Base-by-base conservation (phyloP, 2,888 invertebrate species). In the Scaptomyza cyrtandrae region DNA sequence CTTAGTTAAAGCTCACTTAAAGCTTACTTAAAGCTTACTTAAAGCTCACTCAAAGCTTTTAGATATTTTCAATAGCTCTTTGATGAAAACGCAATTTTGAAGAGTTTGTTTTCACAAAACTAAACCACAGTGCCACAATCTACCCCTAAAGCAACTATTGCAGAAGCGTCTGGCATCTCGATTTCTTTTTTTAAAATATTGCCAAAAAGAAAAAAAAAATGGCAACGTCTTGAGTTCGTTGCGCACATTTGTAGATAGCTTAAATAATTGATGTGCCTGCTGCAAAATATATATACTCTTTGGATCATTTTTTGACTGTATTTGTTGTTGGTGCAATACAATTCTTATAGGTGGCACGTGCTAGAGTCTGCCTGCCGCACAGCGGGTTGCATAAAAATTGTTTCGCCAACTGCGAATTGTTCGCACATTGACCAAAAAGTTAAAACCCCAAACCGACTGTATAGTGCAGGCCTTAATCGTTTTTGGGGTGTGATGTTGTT, bases 181-280 rank as follows among this genome's bases (percentile, higher is more conserved):
- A 41, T 39, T 58, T 50, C 9, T 24, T 68, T 49, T 61, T 14
- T 14, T 43, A 54, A 50, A 64, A 66, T 54, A 66, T 62, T 49
- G 55, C 57, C 37, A 53, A 63, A 35, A 44, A 24, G 24, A 41
- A 41, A 6, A 16, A 33, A 41, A 16, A 41, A 16, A 14, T n/a
- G 13, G 5, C 19, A 19, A 60, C 46, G 62, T 60, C 59, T 59
- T 54, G 60, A 45, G 60, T 56, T 56, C 54, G 46, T 71, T 61
- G 61, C 52, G 66, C 76, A 68, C 80, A 86, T 86, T 86, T 71
- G 79, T 73, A 87, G 82, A 88, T 89, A 80, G 80, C 75, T 77
- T 89, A 70, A 89, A 89, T 89, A 89, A 89, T 89, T 89, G 88
- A 89, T 89, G 85, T 74, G 80, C 65, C 58, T 54, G 58, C 68